Evolutionary conservation across 2,797 vertebrate genomes (phyloP), one percentile per base, ranked within the genome.

Genomic region (Pempheris klunzingeri): DNA sequence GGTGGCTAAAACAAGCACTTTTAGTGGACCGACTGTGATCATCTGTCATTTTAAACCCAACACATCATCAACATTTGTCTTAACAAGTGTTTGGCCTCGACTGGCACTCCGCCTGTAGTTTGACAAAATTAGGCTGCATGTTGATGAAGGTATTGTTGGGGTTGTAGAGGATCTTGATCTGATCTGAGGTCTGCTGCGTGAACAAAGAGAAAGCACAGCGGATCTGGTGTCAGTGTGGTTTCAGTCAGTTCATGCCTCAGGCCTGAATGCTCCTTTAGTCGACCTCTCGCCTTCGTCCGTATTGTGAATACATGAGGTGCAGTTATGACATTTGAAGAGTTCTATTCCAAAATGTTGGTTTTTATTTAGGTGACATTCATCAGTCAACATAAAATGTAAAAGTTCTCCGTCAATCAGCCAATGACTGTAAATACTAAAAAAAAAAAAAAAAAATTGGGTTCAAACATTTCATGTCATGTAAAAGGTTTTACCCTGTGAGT

Each of bases 221-320:
- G n/a, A 46, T 53, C 30, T 38, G 47, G 32, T n/a, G 20, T 58
- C 59, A 32, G 20, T 38, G 34, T 47, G 53, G 44, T 50, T 54
- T 60, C 53, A 72, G 69, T 77, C 46, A 17, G 66, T 49, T 53
- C 36, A 71, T 28, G 32, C 67, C 36, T 80, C 75, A 65, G 71
- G 44, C 2, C 53, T 64, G 44, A 71, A 59, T 15, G 50, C 7
- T 30, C 47, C 58, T 7, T 22, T 36, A 52, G 58, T 49, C 65
- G 17, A 63, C 71, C 74, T 87, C 63, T 68, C 84, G 9, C 76
- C 75, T 77, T 84, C 71, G 73, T 88, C 63, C 76, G 82, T 90
- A 83, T 90, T 85, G 80, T 91, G 82, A 88, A 88, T 76, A 88
- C 74, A 89, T 72, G 11, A 86, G 84, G 84, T 72, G 67, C 66